A percentile compares a stretch with the other conserved stretches of the same genome.
Evolutionary conservation across 2,888 invertebrate species (phyloP).

Genomic region (Apamea anceps): DNA sequence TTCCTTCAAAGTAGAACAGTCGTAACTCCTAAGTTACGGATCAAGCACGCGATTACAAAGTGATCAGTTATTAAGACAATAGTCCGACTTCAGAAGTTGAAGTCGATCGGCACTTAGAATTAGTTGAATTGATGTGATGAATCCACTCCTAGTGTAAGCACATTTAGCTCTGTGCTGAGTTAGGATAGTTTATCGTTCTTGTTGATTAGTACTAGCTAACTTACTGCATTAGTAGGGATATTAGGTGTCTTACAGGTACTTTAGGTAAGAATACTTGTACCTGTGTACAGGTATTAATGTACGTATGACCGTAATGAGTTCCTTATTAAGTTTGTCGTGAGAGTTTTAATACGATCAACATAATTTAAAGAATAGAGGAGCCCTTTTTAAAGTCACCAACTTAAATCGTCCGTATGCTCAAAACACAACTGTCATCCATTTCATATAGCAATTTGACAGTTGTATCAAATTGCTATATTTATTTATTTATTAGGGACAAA

Average conservation of each 20-base stretch:
- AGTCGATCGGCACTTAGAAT: conserved; percentile 55
- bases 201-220: conserved; percentile 45
- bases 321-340: not conserved
- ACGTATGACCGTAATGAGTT: not conserved
- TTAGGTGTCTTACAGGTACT: conserved; percentile 15
- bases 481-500: too few relatives aligned
- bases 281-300: not conserved
- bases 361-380: too few relatives aligned
- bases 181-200: conserved; percentile 56
- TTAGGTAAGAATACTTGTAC: not conserved
- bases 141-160: conserved; percentile 49
- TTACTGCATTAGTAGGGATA: conserved; percentile 38
- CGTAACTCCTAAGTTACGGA: not conserved
- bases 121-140: conserved; percentile 63
- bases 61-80: conserved; percentile 55
- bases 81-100: conserved; percentile 47
- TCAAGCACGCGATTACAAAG: conserved; percentile 35
- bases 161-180: conserved; percentile 52
- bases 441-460: too few relatives aligned
- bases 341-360: not conserved
- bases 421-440: too few relatives aligned
- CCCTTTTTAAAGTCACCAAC: not conserved
- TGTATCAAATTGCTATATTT: too few relatives aligned
- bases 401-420: not conserved
- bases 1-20: not conserved